phyloP scores from a whole-genome alignment of 2,888 invertebrate species.

The Altica lythri region DNA sequence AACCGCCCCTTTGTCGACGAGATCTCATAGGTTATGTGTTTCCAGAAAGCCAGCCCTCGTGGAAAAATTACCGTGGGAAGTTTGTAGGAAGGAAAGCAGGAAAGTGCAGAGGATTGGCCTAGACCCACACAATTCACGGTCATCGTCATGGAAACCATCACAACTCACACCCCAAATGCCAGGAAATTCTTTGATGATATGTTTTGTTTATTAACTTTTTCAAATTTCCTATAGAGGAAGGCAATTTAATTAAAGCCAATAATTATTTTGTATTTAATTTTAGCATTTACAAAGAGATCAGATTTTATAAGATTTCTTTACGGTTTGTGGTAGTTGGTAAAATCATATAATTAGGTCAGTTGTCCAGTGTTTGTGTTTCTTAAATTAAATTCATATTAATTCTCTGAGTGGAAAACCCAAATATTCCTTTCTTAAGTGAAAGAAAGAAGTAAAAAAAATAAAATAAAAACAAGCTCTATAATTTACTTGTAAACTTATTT shows the following conservation, averaged over 20 bases:
- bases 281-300: too few relatives aligned
- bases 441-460: too few relatives aligned
- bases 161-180: constrained; percentile 9
- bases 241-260: neutral
- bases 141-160: constrained; percentile 35
- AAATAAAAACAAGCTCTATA: too few relatives aligned
- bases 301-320: too few relatives aligned
- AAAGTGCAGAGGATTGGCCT: constrained; percentile 39
- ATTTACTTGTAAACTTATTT: too few relatives aligned
- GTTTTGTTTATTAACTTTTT: neutral
- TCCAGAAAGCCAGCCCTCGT: constrained; percentile 1
- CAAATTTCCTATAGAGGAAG: neutral
- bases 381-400: too few relatives aligned
- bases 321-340: too few relatives aligned
- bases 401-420: too few relatives aligned
- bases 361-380: too few relatives aligned
- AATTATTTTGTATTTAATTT: neutral
- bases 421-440: too few relatives aligned
- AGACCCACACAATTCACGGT: constrained; percentile 41
- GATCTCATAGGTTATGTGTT: constrained; percentile 5
- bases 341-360: too few relatives aligned
- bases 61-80: constrained; percentile 23
- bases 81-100: constrained; percentile 29
- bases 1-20: constrained; percentile 1
- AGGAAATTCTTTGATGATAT: neutral